Percentiles rank a stretch among this genome's conserved stretches.
Evolutionary conservation across 2,113 vertebrate species (phyloP).

Genomic region (Pan paniscus): DNA sequence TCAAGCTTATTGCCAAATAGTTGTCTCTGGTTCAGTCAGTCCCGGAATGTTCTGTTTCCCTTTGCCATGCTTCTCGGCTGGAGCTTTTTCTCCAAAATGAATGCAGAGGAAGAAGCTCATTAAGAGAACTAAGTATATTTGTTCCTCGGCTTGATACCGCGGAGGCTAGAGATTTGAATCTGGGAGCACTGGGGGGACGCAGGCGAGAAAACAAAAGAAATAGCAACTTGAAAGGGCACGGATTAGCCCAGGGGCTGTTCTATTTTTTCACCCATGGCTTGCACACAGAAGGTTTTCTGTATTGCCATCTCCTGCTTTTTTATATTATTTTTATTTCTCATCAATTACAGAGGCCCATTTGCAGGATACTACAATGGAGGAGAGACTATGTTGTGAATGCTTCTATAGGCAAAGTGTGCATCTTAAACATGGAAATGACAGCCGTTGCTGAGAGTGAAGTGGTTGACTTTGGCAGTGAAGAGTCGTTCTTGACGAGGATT

Average conservation of each 20-base stretch:
- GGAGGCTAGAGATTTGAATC: neutral
- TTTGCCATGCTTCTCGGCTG: neutral
- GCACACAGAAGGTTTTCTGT: neutral
- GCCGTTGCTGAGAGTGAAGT: neutral
- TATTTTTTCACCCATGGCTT: neutral
- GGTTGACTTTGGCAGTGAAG: neutral
- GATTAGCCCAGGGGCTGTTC: conserved; percentile 11
- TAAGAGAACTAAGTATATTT: neutral
- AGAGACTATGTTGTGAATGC: neutral
- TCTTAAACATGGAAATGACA: neutral
- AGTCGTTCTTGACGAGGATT: rapidly evolving
- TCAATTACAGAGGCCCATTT: neutral
- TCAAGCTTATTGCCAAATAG: neutral
- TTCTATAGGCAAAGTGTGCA: neutral
- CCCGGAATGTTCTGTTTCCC: neutral
- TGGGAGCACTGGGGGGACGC: rapidly evolving
- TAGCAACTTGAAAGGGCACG: neutral
- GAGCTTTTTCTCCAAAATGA: neutral
- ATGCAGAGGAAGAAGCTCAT: neutral
- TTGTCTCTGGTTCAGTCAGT: neutral
- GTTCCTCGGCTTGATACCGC: neutral
- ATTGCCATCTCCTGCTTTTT: neutral
- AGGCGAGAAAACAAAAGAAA: neutral
- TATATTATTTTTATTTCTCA: neutral
- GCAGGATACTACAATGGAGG: neutral